These are phyloP conservation scores for Timema cristinae DNA, from an alignment of 2,888 invertebrate species.

Conservation along the genomic window DNA sequence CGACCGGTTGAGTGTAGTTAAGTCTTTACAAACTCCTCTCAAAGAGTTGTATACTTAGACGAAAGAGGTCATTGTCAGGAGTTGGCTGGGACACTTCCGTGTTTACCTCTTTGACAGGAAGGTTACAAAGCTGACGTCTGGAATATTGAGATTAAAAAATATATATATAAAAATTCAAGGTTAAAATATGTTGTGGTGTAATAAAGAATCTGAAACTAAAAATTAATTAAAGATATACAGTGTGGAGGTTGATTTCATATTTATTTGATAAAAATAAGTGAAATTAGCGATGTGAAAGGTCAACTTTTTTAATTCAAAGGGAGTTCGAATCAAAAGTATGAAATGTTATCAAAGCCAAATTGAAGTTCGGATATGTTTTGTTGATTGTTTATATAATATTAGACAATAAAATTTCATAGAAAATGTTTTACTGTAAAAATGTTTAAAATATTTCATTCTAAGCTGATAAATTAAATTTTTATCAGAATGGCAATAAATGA, in stretches of 20 bases:
- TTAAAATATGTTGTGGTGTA: too few relatives aligned
- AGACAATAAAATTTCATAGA: too few relatives aligned
- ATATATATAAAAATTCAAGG: background rate
- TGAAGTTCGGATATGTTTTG: too few relatives aligned
- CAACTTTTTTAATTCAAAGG: too few relatives aligned
- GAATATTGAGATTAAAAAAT: background rate
- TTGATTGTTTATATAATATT: too few relatives aligned
- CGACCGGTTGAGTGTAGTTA: too few relatives aligned
- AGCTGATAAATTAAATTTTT: too few relatives aligned
- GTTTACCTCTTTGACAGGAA: constrained; percentile 56
- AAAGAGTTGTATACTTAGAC: constrained; percentile 31
- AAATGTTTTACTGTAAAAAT: too few relatives aligned
- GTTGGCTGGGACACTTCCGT: constrained; percentile 25
- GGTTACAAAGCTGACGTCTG: constrained; percentile 55
- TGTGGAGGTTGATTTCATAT: background rate
- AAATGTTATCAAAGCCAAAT: too few relatives aligned
- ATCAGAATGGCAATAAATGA: too few relatives aligned
- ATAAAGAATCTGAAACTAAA: background rate
- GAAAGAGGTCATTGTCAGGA: constrained; percentile 29
- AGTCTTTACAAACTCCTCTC: constrained; percentile 25
- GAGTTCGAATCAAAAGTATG: too few relatives aligned
- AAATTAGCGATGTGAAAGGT: background rate
- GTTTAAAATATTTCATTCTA: too few relatives aligned
- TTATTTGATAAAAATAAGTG: constrained; percentile 9
- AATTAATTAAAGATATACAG: background rate